Percentiles rank a stretch among this genome's conserved stretches.
These are phyloP conservation scores for Bergia sp. DNA, from an alignment of 92 coral and sea anemone genomes.

Conservation along the genomic window DNA sequence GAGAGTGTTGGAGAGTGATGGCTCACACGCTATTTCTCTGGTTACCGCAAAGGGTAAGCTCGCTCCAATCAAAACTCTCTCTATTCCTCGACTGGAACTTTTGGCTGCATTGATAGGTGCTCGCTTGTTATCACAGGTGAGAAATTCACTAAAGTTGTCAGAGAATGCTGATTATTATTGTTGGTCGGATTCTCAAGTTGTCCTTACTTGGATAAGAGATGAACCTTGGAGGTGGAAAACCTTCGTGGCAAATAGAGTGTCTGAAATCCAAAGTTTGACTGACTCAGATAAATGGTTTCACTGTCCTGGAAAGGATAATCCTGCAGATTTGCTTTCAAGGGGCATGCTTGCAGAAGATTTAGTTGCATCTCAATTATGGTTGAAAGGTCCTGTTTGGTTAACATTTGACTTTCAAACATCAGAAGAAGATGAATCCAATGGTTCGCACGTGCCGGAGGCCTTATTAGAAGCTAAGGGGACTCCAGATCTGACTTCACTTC, in stretches of 20 bases:
- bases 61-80: no score
- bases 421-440: neutral
- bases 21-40: no score
- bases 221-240: neutral
- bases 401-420: neutral
- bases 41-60: no score
- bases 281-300: neutral
- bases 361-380: neutral
- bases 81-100: no score
- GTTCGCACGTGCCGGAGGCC: neutral
- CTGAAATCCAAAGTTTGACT: neutral
- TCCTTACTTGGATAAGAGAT: neutral
- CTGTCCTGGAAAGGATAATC: neutral
- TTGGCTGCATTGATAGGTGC: no score
- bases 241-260: neutral
- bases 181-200: neutral
- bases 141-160: neutral
- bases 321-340: neutral
- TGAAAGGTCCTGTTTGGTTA: neutral
- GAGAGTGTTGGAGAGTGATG: no score
- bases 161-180: neutral
- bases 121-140: neutral
- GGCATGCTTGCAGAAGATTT: neutral
- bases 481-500: neutral
- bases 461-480: neutral